These are phyloP conservation scores for Mormyrus proboscirostris DNA, from an alignment of 2,797 vertebrate genomes.

Conservation along the genomic window DNA sequence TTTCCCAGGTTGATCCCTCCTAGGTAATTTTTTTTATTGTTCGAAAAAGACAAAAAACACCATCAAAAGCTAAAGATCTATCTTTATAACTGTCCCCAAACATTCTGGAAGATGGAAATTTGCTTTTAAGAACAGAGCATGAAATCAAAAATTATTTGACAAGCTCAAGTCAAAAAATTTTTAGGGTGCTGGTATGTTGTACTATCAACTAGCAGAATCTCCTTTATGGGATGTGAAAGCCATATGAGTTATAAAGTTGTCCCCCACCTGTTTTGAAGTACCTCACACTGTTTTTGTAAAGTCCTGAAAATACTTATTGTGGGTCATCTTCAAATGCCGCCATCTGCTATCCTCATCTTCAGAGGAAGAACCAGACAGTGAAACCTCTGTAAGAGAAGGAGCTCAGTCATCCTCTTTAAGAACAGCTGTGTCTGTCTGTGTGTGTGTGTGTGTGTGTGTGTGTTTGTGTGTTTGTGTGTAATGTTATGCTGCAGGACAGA, in stretches of 20 bases:
- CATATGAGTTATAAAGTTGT: not conserved
- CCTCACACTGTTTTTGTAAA: not conserved
- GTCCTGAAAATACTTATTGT: not conserved
- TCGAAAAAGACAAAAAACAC: not conserved
- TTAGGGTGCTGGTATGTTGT: not conserved
- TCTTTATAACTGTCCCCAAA: not conserved
- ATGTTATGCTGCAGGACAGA: not conserved
- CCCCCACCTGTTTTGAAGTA: not conserved
- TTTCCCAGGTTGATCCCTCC: not conserved
- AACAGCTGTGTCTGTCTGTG: not conserved
- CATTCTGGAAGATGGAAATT: not conserved
- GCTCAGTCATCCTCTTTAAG: not conserved
- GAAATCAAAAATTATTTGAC: not conserved
- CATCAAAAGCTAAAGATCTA: not conserved
- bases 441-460: not conserved
- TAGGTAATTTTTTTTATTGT: not conserved
- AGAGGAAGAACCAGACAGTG: not conserved
- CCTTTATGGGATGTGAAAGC: not conserved
- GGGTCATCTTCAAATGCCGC: not conserved
- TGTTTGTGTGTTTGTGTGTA: not conserved
- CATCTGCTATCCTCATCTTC: not conserved
- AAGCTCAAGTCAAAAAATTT: not conserved
- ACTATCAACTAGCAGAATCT: not conserved
- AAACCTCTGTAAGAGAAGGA: not conserved
- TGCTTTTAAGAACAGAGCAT: not conserved